Evolutionary conservation across 92 coral and sea anemone genomes (phyloP).

Genomic region (Virgularia gustaviana): DNA sequence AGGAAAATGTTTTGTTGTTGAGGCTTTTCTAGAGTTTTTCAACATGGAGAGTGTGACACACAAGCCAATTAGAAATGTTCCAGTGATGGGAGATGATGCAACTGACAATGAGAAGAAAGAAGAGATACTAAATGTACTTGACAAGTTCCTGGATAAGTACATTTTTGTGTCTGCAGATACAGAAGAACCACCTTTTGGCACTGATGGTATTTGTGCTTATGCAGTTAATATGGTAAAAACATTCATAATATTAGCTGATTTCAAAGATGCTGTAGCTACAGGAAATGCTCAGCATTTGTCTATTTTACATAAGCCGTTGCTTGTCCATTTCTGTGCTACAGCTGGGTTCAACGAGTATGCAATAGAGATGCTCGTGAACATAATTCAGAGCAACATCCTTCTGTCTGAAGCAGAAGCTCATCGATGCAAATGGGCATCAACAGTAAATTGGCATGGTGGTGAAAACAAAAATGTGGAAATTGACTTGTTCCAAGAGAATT

Average conservation of each 20-base stretch:
- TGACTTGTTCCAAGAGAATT: slow-evolving; percentile 28
- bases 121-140: no score
- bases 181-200: background rate
- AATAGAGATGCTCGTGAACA: slow-evolving; percentile 26
- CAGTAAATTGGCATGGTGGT: slow-evolving; percentile 38
- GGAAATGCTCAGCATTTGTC: background rate
- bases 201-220: background rate
- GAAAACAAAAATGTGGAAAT: slow-evolving; percentile 23
- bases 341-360: slow-evolving; percentile 26
- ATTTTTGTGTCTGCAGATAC: background rate
- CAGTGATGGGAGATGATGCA: no score
- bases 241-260: background rate
- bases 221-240: background rate
- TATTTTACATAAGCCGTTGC: background rate
- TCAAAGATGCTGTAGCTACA: background rate
- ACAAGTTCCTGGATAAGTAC: background rate
- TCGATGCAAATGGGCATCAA: slow-evolving; percentile 23
- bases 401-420: slow-evolving; percentile 29
- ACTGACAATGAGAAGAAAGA: no score
- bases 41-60: no score
- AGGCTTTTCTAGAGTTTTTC: no score
- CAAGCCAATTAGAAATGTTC: slow-evolving; percentile 32
- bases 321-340: background rate
- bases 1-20: no score
- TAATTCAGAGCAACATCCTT: slow-evolving; percentile 15